A percentile compares a stretch with the other conserved stretches of the same genome.
Evolutionary conservation across 2,888 invertebrate genomes (phyloP).

Genomic region (Phania funesta): DNA sequence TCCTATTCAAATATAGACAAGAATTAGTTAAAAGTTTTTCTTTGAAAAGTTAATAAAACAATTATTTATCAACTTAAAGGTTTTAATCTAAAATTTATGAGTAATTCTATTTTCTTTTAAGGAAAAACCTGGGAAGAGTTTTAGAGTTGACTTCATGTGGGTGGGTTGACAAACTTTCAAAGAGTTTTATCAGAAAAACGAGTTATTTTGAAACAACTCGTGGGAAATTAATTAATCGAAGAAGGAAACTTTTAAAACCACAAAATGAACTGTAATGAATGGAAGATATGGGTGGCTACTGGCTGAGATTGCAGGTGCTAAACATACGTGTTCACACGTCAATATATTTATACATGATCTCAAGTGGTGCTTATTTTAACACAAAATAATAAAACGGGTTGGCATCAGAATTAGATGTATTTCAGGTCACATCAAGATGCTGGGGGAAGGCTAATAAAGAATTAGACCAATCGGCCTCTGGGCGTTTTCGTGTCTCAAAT

Average conservation of each 20-base stretch:
- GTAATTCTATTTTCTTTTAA: background rate
- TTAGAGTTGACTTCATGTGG: conserved; percentile 27
- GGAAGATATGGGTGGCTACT: background rate
- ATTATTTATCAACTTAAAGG: conserved; percentile 49
- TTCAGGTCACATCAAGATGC: no score
- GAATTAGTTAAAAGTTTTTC: conserved; percentile 37
- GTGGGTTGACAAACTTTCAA: conserved; percentile 11
- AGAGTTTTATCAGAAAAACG: conserved; percentile 28
- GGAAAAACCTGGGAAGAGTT: conserved; percentile 54
- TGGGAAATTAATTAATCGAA: conserved; percentile 33
- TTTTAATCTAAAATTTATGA: conserved; percentile 10
- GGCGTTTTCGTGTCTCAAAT: no score
- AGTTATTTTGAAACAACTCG: conserved; percentile 1
- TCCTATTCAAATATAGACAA: conserved; percentile 57
- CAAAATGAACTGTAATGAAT: background rate
- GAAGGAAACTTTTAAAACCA: background rate
- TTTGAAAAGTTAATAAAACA: conserved; percentile 42
- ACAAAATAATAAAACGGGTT: no score
- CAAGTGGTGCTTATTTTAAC: no score
- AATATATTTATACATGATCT: no score
- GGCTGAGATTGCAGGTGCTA: no score
- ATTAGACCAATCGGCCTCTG: no score
- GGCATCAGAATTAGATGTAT: no score
- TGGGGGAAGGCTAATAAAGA: no score
- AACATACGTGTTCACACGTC: no score